Evolutionary conservation across 2,113 vertebrate genomes (phyloP).

Genomic region (Petromus typicus): DNA sequence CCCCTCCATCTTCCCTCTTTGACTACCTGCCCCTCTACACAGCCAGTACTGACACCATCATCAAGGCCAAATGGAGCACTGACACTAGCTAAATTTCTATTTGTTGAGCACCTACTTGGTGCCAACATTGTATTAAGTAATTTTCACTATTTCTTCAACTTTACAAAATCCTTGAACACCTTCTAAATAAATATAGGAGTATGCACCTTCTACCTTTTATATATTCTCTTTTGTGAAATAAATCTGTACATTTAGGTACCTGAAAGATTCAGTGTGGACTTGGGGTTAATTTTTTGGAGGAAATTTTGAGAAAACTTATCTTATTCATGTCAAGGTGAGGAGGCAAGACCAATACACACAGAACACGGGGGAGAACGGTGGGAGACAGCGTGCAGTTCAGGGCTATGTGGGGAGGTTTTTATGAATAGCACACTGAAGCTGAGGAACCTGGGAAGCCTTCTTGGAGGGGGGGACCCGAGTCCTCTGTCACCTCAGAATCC

Average conservation of each 20-base stretch:
- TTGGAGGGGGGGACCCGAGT: not conserved
- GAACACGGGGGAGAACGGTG: not conserved
- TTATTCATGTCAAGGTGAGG: not conserved
- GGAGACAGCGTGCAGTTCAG: not conserved
- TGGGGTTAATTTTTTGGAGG: not conserved
- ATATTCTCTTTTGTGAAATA: constrained; percentile 15
- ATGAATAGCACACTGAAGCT: not conserved
- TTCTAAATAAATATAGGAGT: not conserved
- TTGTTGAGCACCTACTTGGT: not conserved
- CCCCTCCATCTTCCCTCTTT: not conserved
- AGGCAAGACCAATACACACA: not conserved
- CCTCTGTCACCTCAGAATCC: not conserved
- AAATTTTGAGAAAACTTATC: not conserved
- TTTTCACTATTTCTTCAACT: not conserved
- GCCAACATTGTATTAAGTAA: not conserved
- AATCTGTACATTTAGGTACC: not conserved
- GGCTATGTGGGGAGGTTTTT: not conserved
- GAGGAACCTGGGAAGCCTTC: not conserved
- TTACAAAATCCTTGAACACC: not conserved
- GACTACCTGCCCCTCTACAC: not conserved
- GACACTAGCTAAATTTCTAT: constrained; percentile 59
- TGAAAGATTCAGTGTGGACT: not conserved
- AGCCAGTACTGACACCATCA: constrained; percentile 49
- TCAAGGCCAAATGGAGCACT: not conserved
- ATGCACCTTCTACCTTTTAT: not conserved